Evolutionary conservation across 2,888 invertebrate genomes (phyloP).

Genomic region (Rapana venosa): DNA sequence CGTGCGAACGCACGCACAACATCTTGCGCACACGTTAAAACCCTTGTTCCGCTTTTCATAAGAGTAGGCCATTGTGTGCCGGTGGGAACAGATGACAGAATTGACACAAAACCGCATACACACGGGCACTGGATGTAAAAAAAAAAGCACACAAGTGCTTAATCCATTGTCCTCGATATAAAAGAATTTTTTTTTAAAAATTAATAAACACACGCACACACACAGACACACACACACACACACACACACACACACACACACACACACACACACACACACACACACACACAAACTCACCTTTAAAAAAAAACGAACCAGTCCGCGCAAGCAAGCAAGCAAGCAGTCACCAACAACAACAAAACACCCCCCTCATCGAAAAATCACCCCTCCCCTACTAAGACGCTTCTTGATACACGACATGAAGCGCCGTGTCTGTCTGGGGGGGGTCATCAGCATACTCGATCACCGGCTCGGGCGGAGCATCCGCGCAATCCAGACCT

Average conservation of each 20-base stretch:
- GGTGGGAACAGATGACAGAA: no score
- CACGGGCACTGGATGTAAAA: neutral
- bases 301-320: neutral
- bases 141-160: neutral
- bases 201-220: neutral
- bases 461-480: conserved; percentile 54
- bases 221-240: neutral
- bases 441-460: conserved; percentile 59
- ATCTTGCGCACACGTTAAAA: no score
- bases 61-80: no score
- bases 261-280: conserved; percentile 6
- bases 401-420: conserved; percentile 61
- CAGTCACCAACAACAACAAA: no score
- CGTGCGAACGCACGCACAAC: no score
- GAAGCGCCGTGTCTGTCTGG: conserved; percentile 65
- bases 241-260: conserved; percentile 15
- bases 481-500: conserved; percentile 51
- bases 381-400: neutral
- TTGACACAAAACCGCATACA: no score
- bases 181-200: no score
- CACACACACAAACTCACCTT: neutral
- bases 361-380: neutral
- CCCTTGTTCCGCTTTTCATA: no score
- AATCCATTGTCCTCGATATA: neutral
- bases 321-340: neutral